Conservation (phyloP, 1,140 invertebrate species). For the Schlechtendalia chinensis region DNA sequence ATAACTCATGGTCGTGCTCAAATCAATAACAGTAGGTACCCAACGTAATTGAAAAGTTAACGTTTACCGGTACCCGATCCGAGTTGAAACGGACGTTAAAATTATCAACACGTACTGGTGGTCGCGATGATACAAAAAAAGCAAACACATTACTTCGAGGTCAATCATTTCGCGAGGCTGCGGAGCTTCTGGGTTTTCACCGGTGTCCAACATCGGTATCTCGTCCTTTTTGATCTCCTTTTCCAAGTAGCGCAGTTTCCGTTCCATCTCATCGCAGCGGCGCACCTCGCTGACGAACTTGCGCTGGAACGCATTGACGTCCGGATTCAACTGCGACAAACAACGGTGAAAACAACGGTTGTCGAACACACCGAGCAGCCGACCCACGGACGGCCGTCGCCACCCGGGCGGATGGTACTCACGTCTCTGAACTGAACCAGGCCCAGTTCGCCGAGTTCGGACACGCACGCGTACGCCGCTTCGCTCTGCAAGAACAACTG, state of each 20-base stretch:
- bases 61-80: no score
- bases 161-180: constrained; percentile 99
- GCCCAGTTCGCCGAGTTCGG: constrained; percentile 88
- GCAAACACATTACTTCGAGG: constrained; percentile 71
- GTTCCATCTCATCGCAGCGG: constrained; percentile 93
- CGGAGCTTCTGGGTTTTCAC: constrained; percentile 96
- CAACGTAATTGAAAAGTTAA: no score
- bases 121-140: background rate
- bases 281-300: constrained; percentile 94
- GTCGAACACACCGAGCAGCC: no score
- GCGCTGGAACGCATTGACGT: constrained; percentile 92
- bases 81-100: no score
- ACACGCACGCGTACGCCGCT: constrained; percentile 90
- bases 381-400: no score
- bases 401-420: no score
- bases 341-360: no score
- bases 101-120: no score
- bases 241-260: constrained; percentile 91
- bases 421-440: constrained; percentile 90
- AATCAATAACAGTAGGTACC: no score
- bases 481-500: constrained; percentile 89
- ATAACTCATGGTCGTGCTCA: no score
- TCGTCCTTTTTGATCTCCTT: constrained; percentile 98
- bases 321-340: constrained; percentile 76
- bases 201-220: constrained; percentile 94